Evolutionary conservation across 2,797 vertebrate genomes (phyloP).

Genomic region (Bovichtus variegatus): DNA sequence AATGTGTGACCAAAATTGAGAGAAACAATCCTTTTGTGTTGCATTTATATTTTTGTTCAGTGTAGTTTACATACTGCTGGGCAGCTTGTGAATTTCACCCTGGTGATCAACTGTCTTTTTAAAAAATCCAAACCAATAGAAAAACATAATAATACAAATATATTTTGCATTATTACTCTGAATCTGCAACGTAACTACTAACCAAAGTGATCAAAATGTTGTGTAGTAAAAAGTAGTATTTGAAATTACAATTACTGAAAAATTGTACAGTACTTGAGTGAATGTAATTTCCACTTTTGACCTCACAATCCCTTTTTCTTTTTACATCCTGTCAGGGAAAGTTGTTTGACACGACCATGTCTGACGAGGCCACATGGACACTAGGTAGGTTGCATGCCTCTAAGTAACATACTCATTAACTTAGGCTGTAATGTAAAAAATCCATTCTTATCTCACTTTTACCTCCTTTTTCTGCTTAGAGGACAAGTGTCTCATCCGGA

Average conservation of each 20-base stretch:
- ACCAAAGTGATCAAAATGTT: not conserved
- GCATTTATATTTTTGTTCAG: too few species aligned
- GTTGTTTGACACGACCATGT: constrained; percentile 91
- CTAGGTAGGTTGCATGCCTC: constrained; percentile 84
- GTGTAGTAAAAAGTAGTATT: not conserved
- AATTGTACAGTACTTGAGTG: too few species aligned
- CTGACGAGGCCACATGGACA: constrained; percentile 96
- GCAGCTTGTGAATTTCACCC: not conserved
- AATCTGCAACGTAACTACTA: not conserved
- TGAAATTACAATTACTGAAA: not conserved
- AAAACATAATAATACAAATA: not conserved
- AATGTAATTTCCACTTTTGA: too few species aligned
- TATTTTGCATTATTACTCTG: not conserved
- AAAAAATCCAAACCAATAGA: not conserved
- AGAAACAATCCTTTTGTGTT: too few species aligned
- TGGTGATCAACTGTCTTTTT: not conserved
- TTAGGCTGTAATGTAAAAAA: not conserved
- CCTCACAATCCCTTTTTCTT: not conserved
- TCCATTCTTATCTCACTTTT: not conserved
- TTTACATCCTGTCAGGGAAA: constrained; percentile 86
- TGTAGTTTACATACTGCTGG: not conserved
- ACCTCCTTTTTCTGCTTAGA: constrained; percentile 78
- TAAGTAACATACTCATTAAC: not conserved
- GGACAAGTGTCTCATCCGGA: constrained; percentile 94
- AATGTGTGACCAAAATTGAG: too few species aligned